These are phyloP conservation scores for Hydrochoerus hydrochaeris DNA, from an alignment of 2,113 vertebrate genomes.

Conservation along the genomic window DNA sequence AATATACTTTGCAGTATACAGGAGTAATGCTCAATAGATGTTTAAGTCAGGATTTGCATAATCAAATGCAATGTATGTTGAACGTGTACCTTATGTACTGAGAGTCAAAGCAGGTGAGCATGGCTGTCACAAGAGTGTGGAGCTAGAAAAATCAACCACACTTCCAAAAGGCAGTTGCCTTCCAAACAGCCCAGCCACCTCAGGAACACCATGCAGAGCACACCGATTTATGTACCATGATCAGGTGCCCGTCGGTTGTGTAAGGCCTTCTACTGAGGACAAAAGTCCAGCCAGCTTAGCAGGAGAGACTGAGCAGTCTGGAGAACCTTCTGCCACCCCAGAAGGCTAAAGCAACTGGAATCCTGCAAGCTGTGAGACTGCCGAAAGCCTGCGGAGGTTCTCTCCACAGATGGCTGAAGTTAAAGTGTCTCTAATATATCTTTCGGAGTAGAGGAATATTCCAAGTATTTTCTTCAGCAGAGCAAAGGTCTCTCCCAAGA, in stretches of 20 bases:
- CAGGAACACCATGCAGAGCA: not conserved
- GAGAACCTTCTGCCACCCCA: not conserved
- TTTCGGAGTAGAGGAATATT: not conserved
- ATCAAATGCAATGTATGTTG: conserved; percentile 1
- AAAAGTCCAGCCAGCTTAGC: not conserved
- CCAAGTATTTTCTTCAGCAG: not conserved
- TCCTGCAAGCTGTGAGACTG: not conserved
- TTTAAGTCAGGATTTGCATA: conserved; percentile 25
- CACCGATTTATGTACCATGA: not conserved
- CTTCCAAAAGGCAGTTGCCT: not conserved
- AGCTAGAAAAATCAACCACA: not conserved
- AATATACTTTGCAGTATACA: not conserved
- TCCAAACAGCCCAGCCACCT: not conserved
- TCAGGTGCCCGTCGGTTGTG: not conserved
- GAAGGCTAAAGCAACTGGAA: conserved; percentile 27
- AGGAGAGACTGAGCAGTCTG: not conserved
- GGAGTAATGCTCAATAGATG: not conserved
- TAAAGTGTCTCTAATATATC: not conserved
- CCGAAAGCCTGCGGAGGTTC: not conserved
- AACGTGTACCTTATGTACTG: not conserved
- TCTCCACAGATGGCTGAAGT: not conserved
- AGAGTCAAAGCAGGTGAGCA: not conserved
- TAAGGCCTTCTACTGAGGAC: not conserved
- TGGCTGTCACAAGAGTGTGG: not conserved
- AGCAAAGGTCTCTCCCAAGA: not conserved